Evolutionary conservation across 2,888 invertebrate genomes (phyloP), one percentile per base, ranked within the genome.

Genomic region (Pyrochroa serraticornis): DNA sequence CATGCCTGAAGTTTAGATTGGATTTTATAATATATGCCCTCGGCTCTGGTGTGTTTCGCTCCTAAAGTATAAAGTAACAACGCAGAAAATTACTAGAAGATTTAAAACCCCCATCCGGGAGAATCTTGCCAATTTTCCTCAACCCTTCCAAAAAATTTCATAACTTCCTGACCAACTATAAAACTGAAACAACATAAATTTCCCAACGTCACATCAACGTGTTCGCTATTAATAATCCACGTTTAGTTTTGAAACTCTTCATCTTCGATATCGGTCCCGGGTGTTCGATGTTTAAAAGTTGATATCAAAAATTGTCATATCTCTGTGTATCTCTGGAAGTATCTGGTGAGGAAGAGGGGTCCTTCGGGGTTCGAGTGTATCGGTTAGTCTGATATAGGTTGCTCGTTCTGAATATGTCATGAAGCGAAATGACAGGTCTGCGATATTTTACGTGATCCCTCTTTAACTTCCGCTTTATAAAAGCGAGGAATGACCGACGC

Each of bases 1-100:
- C 78, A 79, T 78, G 71, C 75, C 64, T 78, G 79, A 79, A 79
- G 79, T 79, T 79, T 79, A 79, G 79, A 79, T 79, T 79, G 77
- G 78, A 79, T 79, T 79, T 78, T 76, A 74, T 78, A 77, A 78
- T 74, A 72, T 75, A 77, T 76, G 69, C 66, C 66, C 69, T 65
- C 63, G 69, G 49, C 57, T 44, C 38, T 46, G 56, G 39, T 46
- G 58, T 60, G 60, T 58, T 53, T 60, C 60, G 48, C 51, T 56
- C 57, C 50, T 58, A 58, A 56, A 43, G 45, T 12, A 34, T 34
- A 45, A 45, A 57, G 51, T 57, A 57, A 57, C 57, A 57, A 57
- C 38, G 51, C 57, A 36, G 57, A 57, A 57, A 57, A 57, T 57
- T 57, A 45, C 50, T 48, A 42, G 43, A 48, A 56, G 56, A 56